These are phyloP conservation scores for Salvelinus alpinus DNA, from an alignment of 2,113 vertebrate species.

Conservation along the genomic window DNA sequence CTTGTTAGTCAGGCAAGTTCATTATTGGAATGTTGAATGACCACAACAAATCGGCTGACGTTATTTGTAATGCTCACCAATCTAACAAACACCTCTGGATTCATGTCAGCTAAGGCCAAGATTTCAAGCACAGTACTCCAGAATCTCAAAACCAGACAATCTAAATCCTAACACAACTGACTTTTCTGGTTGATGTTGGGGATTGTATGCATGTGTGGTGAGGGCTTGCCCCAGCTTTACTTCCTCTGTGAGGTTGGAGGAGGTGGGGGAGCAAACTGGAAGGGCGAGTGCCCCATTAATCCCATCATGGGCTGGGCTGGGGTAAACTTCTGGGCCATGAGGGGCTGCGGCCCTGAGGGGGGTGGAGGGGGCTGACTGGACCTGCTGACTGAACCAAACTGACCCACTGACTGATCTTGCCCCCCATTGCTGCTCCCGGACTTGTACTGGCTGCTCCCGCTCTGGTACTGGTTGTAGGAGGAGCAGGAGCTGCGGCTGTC, in stretches of 20 bases:
- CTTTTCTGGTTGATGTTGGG: neutral
- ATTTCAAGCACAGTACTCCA: neutral
- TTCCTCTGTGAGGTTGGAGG: constrained; percentile 80
- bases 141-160: neutral
- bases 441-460: constrained; percentile 59
- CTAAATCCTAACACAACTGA: neutral
- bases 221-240: constrained; percentile 53
- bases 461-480: constrained; percentile 53
- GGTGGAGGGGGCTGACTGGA: constrained; percentile 57
- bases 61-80: too few relatives aligned
- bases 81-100: neutral
- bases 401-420: constrained; percentile 52
- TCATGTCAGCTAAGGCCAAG: too few relatives aligned
- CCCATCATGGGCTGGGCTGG: constrained; percentile 84
- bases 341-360: constrained; percentile 80
- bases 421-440: constrained; percentile 66
- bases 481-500: constrained; percentile 73
- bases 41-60: neutral
- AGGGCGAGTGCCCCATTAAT: constrained; percentile 86
- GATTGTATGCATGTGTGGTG: constrained; percentile 10
- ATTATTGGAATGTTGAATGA: constrained; percentile 14
- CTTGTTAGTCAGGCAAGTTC: neutral
- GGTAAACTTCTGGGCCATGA: constrained; percentile 93
- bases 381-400: neutral
- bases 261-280: constrained; percentile 81